Base-by-base conservation (phyloP, 2,888 invertebrate genomes). In the Lasioglossum vierecki region DNA sequence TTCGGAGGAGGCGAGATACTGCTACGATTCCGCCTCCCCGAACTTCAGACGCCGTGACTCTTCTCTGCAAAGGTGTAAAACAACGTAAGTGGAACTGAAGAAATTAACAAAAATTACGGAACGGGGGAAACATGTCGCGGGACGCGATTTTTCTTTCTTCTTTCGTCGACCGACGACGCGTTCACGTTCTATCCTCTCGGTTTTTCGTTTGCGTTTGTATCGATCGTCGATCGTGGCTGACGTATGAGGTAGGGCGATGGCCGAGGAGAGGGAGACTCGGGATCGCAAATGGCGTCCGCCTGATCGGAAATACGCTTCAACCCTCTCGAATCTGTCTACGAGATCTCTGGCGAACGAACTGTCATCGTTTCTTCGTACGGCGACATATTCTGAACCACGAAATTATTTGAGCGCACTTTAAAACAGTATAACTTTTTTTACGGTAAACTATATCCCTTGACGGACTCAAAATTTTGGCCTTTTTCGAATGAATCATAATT, bases 41-140 rank as follows among this genome's bases (percentile, higher is more conserved):
- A 89, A 87, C 84, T 82, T 89, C 89, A 89, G 87, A 89, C 88
- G 88, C 83, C 83, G 81, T 66, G 66, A 84, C 80, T 86, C 84
- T 82, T 86, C 87, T 89, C 90, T 90, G 90, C 77, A 90, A 90
- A 90, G 90, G 87, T 87, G 88, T 81, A 90, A 90, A 89, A 88
- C 78, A 89, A 89, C 78, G 72, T 88, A 83, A 89, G 86, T 88
- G 76, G 44, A 81, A 88, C 79, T 41, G 72, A 82, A 74, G 57
- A 71, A 15, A 63, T 73, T 13, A 72, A 63, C 4, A 22, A 66
- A 68, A 4, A 76, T 46, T 41, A 18, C 3, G 35, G 49, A 35
- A 49, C 49, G 39, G 41, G 66, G 66, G n/a, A 41, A 30, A 63
- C 63, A 30, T 63, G 57, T 63, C 57, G 76, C 76, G 76, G 15